Evolutionary conservation across 2,797 vertebrate species (phyloP).

Genomic region (Cynopterus sphinx): DNA sequence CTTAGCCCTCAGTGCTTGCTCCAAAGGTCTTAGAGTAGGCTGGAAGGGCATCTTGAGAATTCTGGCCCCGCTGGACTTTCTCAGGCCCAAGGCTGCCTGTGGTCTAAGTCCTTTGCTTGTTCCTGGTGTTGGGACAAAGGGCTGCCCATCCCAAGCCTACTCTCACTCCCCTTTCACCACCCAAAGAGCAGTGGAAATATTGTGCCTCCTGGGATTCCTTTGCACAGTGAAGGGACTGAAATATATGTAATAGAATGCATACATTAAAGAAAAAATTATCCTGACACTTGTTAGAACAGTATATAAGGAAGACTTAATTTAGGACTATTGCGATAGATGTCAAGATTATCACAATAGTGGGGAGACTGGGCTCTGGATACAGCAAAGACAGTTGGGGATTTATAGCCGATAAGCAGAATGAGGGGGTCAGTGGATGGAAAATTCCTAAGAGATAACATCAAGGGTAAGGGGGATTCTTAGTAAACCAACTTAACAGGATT

Average conservation of each 20-base stretch:
- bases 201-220: neutral
- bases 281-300: neutral
- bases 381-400: neutral
- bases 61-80: neutral
- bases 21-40: neutral
- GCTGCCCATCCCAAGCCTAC: neutral
- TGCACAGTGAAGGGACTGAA: neutral
- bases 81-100: neutral
- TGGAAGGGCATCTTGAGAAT: neutral
- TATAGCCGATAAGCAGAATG: neutral
- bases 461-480: neutral
- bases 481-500: neutral
- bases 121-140: neutral
- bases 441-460: neutral
- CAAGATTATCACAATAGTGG: neutral
- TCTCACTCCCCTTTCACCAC: neutral
- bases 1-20: accelerated
- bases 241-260: neutral
- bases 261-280: neutral
- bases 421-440: neutral
- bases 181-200: neutral
- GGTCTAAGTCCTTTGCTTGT: neutral
- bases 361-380: too few species aligned
- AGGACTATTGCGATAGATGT: neutral
- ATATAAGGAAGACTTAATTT: neutral